Evolutionary conservation across 2,888 invertebrate species (phyloP), one percentile per base, ranked within the genome.

Genomic region (Leptopilina myrica): DNA sequence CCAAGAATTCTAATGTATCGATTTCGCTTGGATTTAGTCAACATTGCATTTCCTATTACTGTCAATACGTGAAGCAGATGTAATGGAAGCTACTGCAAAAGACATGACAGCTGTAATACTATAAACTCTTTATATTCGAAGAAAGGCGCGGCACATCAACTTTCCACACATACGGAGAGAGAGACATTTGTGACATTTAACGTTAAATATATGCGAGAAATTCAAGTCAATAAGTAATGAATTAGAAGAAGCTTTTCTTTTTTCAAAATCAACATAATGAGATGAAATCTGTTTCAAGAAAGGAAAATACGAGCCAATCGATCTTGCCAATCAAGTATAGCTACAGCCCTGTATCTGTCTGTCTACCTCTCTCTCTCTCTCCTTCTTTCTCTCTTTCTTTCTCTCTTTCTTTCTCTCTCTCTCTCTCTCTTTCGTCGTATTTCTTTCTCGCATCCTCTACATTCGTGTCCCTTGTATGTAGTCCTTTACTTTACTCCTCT

Each of bases 371-470:
- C 67, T 56, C 62, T 59, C 33, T 33, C n/a, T 15, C 53, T n/a
- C n/a, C n/a, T n/a, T n/a, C n/a, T 1, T 4, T 33, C 14, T 14
- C 46, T 80, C 75, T 40, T 73, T 69, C 43, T 56, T 64, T 56
- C 62, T 59, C n/a, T 15, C 53, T 33, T 33, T 33, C 33, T 1
- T 4, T 33, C 14, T 14, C 46, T 80, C 75, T 40, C 77, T 69
- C 43, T 56, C 66, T 56, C 62, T 59, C n/a, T 15, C 53, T 33
- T 33, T 33, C 33, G 33, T 33, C 33, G 33, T 33, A 33, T 33
- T 26, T n/a, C 49, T 80, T 78, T 40, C 78, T 79, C 76, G 49
- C 65, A 73, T 73, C 56, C 73, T 73, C 73, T 53, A 73, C 73
- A 73, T 69, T 76, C 75, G 49, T 64, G 67, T 46, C 76, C 62